A percentile compares a stretch with the other conserved stretches of the same genome.
phyloP scores from a whole-genome alignment of 2,797 vertebrate genomes.

The Periophthalmus magnuspinnatus region DNA sequence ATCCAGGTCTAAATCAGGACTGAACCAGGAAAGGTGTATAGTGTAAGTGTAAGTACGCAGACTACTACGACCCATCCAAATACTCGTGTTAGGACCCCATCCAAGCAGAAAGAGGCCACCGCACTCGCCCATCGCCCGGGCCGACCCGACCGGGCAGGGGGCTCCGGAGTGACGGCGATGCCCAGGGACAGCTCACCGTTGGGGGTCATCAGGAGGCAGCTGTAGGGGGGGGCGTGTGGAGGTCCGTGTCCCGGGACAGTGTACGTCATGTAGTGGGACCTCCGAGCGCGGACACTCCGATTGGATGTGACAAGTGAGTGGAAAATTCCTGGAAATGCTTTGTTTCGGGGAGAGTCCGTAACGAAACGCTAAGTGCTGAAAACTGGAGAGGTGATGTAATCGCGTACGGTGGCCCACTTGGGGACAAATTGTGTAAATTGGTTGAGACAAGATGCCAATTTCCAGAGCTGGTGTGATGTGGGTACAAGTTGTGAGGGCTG shows the following conservation, averaged over 20 bases:
- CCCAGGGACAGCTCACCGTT: conserved; percentile 76
- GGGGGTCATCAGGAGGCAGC: conserved; percentile 74
- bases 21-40: too few relatives aligned
- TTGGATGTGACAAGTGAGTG: conserved; percentile 6
- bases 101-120: conserved; percentile 75
- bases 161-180: conserved; percentile 63
- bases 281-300: conserved; percentile 15
- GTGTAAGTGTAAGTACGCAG: too few relatives aligned
- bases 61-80: not conserved
- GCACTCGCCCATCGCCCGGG: conserved; percentile 43
- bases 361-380: not conserved
- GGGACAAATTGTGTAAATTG: not conserved
- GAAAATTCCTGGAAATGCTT: conserved; percentile 11
- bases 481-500: not conserved
- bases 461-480: not conserved
- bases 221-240: conserved; percentile 39
- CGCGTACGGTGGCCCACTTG: not conserved
- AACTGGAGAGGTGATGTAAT: not conserved
- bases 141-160: conserved; percentile 4
- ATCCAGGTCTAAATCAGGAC: too few relatives aligned
- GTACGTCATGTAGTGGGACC: conserved; percentile 24
- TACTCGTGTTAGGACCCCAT: conserved; percentile 24
- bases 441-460: not conserved
- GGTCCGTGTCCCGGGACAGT: conserved; percentile 6
- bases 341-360: not conserved